These are phyloP conservation scores for Oryzias dopingdopingensis DNA, from an alignment of 2,797 vertebrate species.

Conservation along the genomic window DNA sequence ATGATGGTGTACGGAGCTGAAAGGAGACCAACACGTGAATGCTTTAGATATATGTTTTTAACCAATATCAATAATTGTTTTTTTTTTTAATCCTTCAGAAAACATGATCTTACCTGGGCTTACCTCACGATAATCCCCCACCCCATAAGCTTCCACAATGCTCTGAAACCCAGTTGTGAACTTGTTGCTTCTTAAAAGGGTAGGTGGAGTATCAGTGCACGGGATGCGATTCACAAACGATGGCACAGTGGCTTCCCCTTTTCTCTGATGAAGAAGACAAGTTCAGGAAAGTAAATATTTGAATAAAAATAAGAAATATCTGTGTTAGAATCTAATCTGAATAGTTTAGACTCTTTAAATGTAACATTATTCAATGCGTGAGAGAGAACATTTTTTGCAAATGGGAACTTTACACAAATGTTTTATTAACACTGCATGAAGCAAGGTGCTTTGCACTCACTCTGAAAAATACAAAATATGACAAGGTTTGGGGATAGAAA, in stretches of 20 bases:
- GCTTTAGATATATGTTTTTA: no score
- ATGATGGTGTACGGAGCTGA: conserved; percentile 93
- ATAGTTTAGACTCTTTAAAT: no score
- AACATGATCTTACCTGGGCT: conserved; percentile 86
- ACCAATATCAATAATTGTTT: no score
- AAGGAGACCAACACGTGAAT: no score
- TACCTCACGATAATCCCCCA: conserved; percentile 92
- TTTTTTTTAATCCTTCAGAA: no score
- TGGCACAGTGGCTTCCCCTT: conserved; percentile 87
- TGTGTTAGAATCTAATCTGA: not conserved
- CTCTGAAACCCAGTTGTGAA: conserved; percentile 96
- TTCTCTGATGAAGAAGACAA: conserved; percentile 76
- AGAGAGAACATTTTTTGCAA: no score
- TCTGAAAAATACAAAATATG: no score
- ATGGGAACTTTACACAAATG: no score
- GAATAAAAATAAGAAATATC: not conserved
- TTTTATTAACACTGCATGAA: no score
- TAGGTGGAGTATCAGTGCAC: conserved; percentile 89
- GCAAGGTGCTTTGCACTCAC: no score
- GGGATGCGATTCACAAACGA: conserved; percentile 96
- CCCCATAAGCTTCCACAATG: conserved; percentile 96
- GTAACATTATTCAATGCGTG: not conserved
- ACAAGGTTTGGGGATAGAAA: no score
- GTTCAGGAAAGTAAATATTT: not conserved
- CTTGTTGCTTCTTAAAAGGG: conserved; percentile 91